These are phyloP conservation scores for Apamea monoglypha DNA, from an alignment of 2,888 invertebrate species.

Conservation along the genomic window DNA sequence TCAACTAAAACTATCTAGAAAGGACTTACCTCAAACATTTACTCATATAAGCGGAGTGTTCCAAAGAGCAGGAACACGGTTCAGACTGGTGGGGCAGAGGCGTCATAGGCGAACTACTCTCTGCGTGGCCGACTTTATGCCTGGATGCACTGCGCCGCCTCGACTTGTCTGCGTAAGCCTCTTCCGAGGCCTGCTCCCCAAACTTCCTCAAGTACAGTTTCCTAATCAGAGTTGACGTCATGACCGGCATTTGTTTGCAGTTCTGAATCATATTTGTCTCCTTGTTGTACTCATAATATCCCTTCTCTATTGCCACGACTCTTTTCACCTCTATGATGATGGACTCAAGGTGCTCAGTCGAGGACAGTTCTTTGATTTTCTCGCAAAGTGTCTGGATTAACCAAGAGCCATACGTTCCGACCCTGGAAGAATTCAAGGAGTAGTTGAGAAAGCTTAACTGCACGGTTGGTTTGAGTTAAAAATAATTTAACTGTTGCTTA, in stretches of 20 bases:
- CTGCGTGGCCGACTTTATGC: conserved; percentile 66
- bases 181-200: conserved; percentile 55
- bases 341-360: conserved; percentile 76
- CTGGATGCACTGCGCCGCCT: conserved; percentile 31
- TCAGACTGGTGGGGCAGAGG: conserved; percentile 68
- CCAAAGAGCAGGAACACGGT: conserved; percentile 74
- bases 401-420: conserved; percentile 79
- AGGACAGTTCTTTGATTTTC: conserved; percentile 75
- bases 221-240: conserved; percentile 78
- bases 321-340: conserved; percentile 81
- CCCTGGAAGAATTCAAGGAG: conserved; percentile 67
- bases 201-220: conserved; percentile 76
- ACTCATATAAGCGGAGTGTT: conserved; percentile 75
- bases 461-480: neutral
- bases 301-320: conserved; percentile 79
- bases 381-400: conserved; percentile 82
- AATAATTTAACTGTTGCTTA: neutral
- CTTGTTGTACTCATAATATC: conserved; percentile 70
- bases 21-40: conserved; percentile 74
- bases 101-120: conserved; percentile 50
- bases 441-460: neutral
- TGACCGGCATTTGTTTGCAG: conserved; percentile 78
- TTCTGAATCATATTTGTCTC: conserved; percentile 70
- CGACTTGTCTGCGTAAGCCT: conserved; percentile 20
- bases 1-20: neutral